Base-by-base conservation (phyloP, 1,140 invertebrate species). In the Eueides isabella region DNA sequence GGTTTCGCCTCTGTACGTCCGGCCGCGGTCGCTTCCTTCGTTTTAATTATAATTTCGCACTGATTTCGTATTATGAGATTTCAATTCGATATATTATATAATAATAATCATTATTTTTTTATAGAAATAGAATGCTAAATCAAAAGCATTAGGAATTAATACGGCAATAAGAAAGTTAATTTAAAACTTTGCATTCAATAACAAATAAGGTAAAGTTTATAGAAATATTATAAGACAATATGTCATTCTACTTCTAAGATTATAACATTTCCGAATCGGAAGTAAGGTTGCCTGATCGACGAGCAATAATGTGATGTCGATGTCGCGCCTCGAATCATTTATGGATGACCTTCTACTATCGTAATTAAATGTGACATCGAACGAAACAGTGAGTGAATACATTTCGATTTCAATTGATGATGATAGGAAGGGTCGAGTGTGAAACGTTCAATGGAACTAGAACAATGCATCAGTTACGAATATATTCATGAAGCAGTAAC, bases 201-300 rank as follows among this genome's bases (percentile, higher is more conserved):
- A 71, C 68, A 79, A 78, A 84, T 85, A 82, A 77, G 16, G 85
- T 64, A 83, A 41, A 86, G 82, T 88, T 79, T 80, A 82, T 81
- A 85, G 85, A 85, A 89, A 86, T 82, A 80, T 84, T 82, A 84
- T 86, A 88, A 16, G 85, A 85, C 83, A 81, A 76, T 83, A 80
- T 84, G 82, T 86, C 81, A 83, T 87, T 88, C 73, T 81, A 76
- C 85, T 89, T 83, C 85, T 80, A 82, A 79, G 85, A 91, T 89
- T 89, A 91, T 86, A 86, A 89, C 88, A 91, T 91, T 92, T 93
- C 90, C 90, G 91, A 93, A 92, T 93, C 91, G 91, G 91, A 93
- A 93, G 90, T 91, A 88, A 89, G 90, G 84, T 90, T 82, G 84
- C 80, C 84, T 82, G 86, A 89, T 90, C 85, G 86, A 90, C 86